Evolutionary conservation across 2,888 invertebrate species (phyloP).

Genomic region (Phengaris alcon): DNA sequence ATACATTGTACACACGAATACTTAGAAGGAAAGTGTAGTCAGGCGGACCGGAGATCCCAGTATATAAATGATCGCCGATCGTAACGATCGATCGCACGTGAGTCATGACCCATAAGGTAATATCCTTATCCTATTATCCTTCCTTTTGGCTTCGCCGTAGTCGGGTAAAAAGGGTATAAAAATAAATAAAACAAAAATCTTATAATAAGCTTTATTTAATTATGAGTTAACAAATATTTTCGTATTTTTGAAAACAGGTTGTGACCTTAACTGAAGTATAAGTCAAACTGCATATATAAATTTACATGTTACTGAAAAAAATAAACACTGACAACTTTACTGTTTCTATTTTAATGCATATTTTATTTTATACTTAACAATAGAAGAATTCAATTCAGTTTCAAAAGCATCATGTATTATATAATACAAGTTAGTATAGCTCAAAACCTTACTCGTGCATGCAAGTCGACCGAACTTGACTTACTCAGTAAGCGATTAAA

Average conservation of each 20-base stretch:
- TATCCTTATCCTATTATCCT: no score
- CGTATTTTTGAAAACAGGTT: conserved; percentile 77
- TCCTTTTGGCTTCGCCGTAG: no score
- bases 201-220: conserved; percentile 80
- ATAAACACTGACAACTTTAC: conserved; percentile 72
- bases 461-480: conserved; percentile 67
- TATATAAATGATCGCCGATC: no score
- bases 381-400: conserved; percentile 75
- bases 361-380: conserved; percentile 75
- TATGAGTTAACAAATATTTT: conserved; percentile 80
- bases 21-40: no score
- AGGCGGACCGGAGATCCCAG: no score
- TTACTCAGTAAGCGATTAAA: conserved; percentile 75
- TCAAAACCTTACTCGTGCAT: conserved; percentile 64
- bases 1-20: no score
- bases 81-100: no score
- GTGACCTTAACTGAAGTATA: conserved; percentile 78
- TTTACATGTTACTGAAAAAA: conserved; percentile 72
- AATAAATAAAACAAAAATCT: conserved; percentile 72
- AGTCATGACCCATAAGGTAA: no score
- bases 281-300: conserved; percentile 71
- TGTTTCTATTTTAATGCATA: conserved; percentile 75
- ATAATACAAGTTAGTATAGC: conserved; percentile 75
- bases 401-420: conserved; percentile 76
- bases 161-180: conserved; percentile 26